Base-by-base conservation (phyloP, 2,888 invertebrate species). In the Lasioglossum oenotherae region DNA sequence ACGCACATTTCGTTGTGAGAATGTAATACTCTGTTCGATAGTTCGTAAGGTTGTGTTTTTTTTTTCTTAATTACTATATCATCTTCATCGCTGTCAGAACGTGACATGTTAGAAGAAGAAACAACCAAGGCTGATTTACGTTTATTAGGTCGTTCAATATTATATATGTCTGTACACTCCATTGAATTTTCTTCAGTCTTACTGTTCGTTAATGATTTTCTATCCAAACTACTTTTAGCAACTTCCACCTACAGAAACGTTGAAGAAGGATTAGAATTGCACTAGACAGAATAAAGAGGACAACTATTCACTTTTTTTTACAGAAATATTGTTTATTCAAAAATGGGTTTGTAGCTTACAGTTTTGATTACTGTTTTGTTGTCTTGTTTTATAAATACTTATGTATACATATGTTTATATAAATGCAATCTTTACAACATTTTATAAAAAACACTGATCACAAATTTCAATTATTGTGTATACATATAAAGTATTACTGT, bases 251-350 rank as follows among this genome's bases (percentile, higher is more conserved):
- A 93, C 27, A 88, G 87, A 91, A 93, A 93, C 60, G 82, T 88
- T 88, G 85, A 91, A 92, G 82, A 84, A 90, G 88, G 92, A 88
- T 92, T 89, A 91, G 90, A 92, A 91, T 85, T 82, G 81, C 81
- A 83, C 87, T 53, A 90, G 85, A 88, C 72, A 88, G 91, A 93
- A 91, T 92, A 82, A 92, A 92, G 83, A 80, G 91, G 86, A 90
- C 89, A 86, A 84, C 74, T 78, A 57, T 76, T 67, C 81, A 71
- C 71, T 92, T 90, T 93, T 44, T 85, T 93, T 86, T 88, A 92
- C 78, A 91, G 86, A 93, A 92, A 92, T 90, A 92, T 78, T 87
- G 93, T 93, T 94, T 94, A 94, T 94, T 93, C 84, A 88, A 89
- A 92, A 91, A 86, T 85, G 85, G 53, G 85, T 81, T 89, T 78